Conservation (phyloP, 2,888 invertebrate species). For the Stenurella melanura region DNA sequence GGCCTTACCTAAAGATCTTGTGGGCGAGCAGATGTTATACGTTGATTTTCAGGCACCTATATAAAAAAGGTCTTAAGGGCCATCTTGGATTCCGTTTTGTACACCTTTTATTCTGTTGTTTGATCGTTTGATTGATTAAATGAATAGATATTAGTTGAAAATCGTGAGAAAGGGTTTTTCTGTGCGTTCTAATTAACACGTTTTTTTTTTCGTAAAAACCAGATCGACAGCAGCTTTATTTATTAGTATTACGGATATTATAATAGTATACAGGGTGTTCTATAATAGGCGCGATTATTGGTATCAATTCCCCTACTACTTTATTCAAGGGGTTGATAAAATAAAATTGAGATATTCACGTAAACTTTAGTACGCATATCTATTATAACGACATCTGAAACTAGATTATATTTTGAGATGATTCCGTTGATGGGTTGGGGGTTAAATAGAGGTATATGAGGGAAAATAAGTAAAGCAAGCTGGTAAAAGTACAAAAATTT, state of each 20-base stretch:
- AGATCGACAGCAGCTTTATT: background rate
- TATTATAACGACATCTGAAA: no score
- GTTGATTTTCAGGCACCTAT: slow-evolving; percentile 51
- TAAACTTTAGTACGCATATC: no score
- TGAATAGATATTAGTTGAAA: slow-evolving; percentile 49
- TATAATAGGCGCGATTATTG: background rate
- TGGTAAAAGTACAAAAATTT: no score
- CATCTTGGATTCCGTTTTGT: slow-evolving; percentile 51
- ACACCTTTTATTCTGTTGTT: slow-evolving; percentile 55
- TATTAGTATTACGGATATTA: background rate
- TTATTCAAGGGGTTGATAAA: no score
- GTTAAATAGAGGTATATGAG: no score
- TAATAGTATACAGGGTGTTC: background rate
- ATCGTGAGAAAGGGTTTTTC: slow-evolving; percentile 50
- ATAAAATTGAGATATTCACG: no score
- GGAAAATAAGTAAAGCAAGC: no score
- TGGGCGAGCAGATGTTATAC: slow-evolving; percentile 64
- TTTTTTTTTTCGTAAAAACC: slow-evolving; percentile 4
- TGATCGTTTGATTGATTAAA: slow-evolving; percentile 56
- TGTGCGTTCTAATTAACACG: slow-evolving; percentile 44
- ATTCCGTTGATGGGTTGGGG: no score
- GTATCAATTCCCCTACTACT: no score
- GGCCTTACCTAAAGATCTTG: slow-evolving; percentile 56
- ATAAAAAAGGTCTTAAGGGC: slow-evolving; percentile 52
- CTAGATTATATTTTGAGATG: no score